phyloP scores from a whole-genome alignment of 2,888 invertebrate genomes.

The Synanthedon tipuliformis region DNA sequence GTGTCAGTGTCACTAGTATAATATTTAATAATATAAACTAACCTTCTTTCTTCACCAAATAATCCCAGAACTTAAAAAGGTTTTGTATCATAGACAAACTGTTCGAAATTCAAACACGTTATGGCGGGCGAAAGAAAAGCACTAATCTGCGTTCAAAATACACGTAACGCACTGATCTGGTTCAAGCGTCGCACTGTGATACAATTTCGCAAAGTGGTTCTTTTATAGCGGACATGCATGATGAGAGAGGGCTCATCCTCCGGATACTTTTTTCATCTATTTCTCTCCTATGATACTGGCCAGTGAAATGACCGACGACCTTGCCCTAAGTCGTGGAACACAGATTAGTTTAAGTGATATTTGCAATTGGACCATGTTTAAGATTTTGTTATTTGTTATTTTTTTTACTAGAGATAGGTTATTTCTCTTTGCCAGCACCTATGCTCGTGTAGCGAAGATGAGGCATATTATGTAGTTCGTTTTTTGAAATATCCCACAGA shows the following conservation, averaged over 20 bases:
- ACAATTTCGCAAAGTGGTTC: conserved; percentile 37
- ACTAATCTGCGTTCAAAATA: conserved; percentile 14
- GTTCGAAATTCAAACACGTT: conserved; percentile 6
- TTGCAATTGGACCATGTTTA: no score
- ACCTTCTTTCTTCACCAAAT: no score
- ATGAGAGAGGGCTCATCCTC: background rate
- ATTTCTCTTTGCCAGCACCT: no score
- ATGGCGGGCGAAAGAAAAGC: conserved; percentile 20
- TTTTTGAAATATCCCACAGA: no score
- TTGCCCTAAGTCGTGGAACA: background rate
- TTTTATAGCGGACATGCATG: conserved; percentile 32
- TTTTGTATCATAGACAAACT: background rate
- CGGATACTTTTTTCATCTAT: background rate
- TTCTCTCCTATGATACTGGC: background rate
- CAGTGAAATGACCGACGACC: background rate
- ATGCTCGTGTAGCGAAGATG: no score
- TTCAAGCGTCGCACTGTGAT: conserved; percentile 37
- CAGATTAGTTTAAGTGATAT: no score
- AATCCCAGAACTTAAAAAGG: no score
- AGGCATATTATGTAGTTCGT: no score
- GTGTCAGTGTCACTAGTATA: no score
- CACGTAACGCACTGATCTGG: conserved; percentile 20
- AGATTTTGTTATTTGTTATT: no score
- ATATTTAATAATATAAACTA: no score
- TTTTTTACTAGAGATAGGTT: no score